A percentile compares a stretch with the other conserved stretches of the same genome.
Evolutionary conservation across 1,140 invertebrate species (phyloP).

Genomic region (Cataglyphis hispanica): DNA sequence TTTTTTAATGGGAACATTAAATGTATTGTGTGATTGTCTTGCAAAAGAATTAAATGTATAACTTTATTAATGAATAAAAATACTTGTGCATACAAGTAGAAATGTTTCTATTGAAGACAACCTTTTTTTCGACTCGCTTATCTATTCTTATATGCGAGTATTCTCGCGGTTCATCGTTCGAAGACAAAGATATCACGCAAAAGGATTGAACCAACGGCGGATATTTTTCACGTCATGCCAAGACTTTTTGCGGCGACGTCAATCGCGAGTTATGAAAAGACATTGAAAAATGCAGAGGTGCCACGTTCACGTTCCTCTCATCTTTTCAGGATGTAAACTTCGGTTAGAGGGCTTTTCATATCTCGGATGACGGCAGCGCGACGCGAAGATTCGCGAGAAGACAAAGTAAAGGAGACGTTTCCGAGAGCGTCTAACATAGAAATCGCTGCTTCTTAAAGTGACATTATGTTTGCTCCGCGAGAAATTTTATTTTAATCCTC

Average conservation of each 20-base stretch:
- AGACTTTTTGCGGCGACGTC: conserved; percentile 62
- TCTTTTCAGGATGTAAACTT: conserved; percentile 45
- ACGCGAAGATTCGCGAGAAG: background rate
- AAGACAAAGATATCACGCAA: conserved; percentile 48
- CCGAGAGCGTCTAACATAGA: conserved; percentile 1
- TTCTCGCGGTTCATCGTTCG: background rate
- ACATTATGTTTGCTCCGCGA: conserved; percentile 20
- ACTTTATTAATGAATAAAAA: background rate
- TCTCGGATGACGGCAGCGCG: conserved; percentile 12
- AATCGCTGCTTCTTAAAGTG: conserved; percentile 56
- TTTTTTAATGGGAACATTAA: background rate
- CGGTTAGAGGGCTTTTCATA: conserved; percentile 64
- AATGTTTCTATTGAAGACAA: background rate
- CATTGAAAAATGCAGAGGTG: conserved; percentile 71
- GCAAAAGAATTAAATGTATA: background rate
- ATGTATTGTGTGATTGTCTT: background rate
- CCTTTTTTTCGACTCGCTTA: background rate
- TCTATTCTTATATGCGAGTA: background rate
- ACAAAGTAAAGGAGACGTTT: conserved; percentile 36
- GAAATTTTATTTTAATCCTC: conserved; percentile 40
- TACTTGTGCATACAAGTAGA: background rate
- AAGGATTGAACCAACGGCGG: background rate
- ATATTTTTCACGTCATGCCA: background rate
- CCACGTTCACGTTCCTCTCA: conserved; percentile 6
- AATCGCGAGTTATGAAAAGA: conserved; percentile 65